phyloP scores from a whole-genome alignment of 2,113 vertebrate species.

The Garra rufa region DNA sequence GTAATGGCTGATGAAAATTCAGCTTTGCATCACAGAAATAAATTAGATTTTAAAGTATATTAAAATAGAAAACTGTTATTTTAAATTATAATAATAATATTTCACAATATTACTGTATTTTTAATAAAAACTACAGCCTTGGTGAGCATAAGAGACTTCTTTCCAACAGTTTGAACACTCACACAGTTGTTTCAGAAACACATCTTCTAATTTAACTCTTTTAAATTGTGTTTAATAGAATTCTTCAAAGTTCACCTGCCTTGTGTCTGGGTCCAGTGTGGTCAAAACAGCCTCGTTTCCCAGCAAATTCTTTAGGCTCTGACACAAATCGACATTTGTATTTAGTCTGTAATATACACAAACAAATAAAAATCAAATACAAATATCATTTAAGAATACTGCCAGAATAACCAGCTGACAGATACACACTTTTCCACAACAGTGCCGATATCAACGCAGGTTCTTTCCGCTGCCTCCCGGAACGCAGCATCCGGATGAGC shows the following conservation, averaged over 20 bases:
- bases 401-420: not conserved
- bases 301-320: conserved; percentile 84
- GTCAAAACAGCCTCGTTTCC: conserved; percentile 76
- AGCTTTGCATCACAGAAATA: not conserved
- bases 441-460: conserved; percentile 89
- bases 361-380: not conserved
- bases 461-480: conserved; percentile 90
- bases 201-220: not conserved
- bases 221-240: too few species aligned
- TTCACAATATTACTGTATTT: not conserved
- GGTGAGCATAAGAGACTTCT: not conserved
- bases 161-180: not conserved
- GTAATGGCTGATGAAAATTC: not conserved
- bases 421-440: conserved; percentile 87
- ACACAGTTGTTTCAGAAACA: not conserved
- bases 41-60: not conserved
- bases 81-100: not conserved
- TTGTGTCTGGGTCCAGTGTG: conserved; percentile 89
- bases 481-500: conserved; percentile 89
- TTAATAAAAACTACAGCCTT: not conserved
- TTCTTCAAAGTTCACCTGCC: conserved; percentile 67
- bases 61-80: not conserved
- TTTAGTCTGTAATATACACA: conserved; percentile 82
- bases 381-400: not conserved
- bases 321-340: conserved; percentile 91